Conservation (phyloP, 2,797 vertebrate species). For the Telmatherina bonti region DNA sequence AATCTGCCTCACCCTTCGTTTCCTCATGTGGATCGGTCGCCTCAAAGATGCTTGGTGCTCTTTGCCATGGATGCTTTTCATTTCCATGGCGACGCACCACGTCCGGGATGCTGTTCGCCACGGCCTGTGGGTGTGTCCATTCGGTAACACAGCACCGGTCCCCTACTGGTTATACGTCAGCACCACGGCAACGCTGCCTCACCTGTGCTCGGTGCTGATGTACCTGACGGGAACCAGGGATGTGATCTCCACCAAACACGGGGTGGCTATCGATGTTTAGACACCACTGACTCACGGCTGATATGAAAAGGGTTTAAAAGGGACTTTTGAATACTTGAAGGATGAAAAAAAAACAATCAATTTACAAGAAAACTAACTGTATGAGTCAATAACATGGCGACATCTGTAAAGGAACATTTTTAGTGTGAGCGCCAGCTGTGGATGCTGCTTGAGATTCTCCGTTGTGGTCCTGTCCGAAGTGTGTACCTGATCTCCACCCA, state of each 20-base stretch:
- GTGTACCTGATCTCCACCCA: not conserved
- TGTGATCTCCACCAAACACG: conserved; percentile 92
- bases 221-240: conserved; percentile 94
- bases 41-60: conserved; percentile 96
- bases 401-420: conserved; percentile 8
- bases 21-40: conserved; percentile 90
- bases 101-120: conserved; percentile 92
- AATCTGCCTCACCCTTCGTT: conserved; percentile 88
- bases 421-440: conserved; percentile 16
- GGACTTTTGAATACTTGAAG: not conserved
- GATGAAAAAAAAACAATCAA: conserved; percentile 2
- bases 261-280: conserved; percentile 91
- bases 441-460: not conserved
- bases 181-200: conserved; percentile 92
- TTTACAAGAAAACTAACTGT: not conserved
- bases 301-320: not conserved
- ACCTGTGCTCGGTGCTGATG: conserved; percentile 95
- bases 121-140: conserved; percentile 94
- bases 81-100: conserved; percentile 95
- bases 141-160: conserved; percentile 93
- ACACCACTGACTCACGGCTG: not conserved
- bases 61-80: conserved; percentile 96
- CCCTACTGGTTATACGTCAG: conserved; percentile 95
- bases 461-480: conserved; percentile 2
- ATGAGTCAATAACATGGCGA: not conserved